Base-by-base conservation (phyloP, 2,113 vertebrate species). In the Oncorhynchus clarkii region DNA sequence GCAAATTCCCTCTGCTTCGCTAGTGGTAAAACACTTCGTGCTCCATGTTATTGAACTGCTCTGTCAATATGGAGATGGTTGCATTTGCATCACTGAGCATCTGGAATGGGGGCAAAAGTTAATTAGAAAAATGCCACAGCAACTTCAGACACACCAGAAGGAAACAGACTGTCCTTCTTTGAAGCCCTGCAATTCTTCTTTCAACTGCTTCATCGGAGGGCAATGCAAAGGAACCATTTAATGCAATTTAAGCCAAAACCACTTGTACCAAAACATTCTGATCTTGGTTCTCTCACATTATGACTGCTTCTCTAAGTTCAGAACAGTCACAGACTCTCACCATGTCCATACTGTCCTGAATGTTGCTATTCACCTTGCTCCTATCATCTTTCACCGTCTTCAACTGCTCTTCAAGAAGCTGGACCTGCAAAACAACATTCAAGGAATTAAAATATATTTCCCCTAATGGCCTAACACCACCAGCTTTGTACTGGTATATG, bases 21-120 rank as follows among this genome's bases (percentile, higher is more conserved):
- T 34, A 78, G 71, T 70, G 22, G 75, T 70, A 7, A 22, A 16
- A 20, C 0, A 5, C 0, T 7, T 39, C 22, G 13, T 3, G 48
- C 39, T 79, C 78, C 1, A 72, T 16, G 31, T 5, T 18, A 57
- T 18, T 18, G n/a, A 78, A 34, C 74, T 89, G 80, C 64, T 89
- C 82, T 76, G 8, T 75, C 29, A 85, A 75, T 1, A n/a, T 45
- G 1, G 78, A 82, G 18, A 86, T n/a, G 11, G 72, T 79, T 1
- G 14, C 0, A 0, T 84, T 83, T 0, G 84, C 80, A 3, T 90
- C 82, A 26, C 22, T 67, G 3, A 88, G 84, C 67, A 85, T 54
- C 91, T 91, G 70, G 6, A 75, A 27, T 18, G 11, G 51, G 13
- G 9, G 77, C 4, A n/a, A 4, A 26, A 18, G 3, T 39, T 68